Base-by-base conservation (phyloP, 2,113 vertebrate genomes). In the Paramisgurnus dabryanus region DNA sequence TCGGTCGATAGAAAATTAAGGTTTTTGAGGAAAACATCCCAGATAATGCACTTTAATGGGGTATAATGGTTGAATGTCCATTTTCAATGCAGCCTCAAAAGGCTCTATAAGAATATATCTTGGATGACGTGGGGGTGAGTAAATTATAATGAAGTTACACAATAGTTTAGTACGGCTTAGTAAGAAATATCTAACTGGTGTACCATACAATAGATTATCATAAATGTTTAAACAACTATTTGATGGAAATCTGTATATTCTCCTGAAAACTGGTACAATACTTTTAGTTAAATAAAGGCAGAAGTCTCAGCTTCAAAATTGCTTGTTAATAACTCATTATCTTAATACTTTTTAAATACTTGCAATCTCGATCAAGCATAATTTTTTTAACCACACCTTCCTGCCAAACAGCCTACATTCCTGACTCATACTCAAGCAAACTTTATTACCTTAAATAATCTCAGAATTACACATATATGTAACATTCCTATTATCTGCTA, bases 341-440 rank as follows among this genome's bases (percentile, higher is more conserved):
- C 17, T n/a, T n/a, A 18, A 57, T 40, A 17, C 4, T n/a, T 43
- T n/a, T 40, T 45, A 45, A 40, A 64, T 13, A 22, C 45, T 7
- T 7, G 8, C n/a, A 7, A 18, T 11, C 18, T 34, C 22, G 11
- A 60, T 8, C 39, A 61, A 63, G 40, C 27, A 13, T 13, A 5
- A 57, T 72, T 72, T 39, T 45, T 34, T 75, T 3, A 61, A 75
- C 72, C 72, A 17, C 18, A 49, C 72, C 72, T 75, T 45, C 10
- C 6, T 64, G 58, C 22, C 41, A n/a, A 7, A 43, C 39, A 60
- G 39, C 55, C 39, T 27, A 49, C 72, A 49, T 75, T 63, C 72
- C 72, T 45, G 55, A 27, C 71, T 61, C 34, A 69, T 49, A 22
- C 22, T 39, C 49, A 4, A 34, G 47, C 53, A 72, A 73, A 22